phyloP scores from a whole-genome alignment of 1,140 invertebrate species.

The Pomacea maculata region DNA sequence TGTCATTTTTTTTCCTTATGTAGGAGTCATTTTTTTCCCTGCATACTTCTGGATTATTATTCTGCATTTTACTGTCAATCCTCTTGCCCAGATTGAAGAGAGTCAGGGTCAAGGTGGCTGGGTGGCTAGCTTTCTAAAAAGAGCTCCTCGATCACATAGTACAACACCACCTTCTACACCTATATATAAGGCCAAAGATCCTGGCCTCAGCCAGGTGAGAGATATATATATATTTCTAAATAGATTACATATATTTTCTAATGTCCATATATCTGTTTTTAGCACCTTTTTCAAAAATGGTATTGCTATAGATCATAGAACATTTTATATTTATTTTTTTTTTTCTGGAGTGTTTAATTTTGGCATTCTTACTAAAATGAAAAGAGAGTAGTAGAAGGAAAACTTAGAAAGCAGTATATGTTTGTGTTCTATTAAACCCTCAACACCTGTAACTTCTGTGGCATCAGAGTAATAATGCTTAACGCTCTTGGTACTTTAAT shows the following conservation, averaged over 20 bases:
- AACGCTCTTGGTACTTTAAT: neutral
- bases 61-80: neutral
- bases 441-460: too few relatives aligned
- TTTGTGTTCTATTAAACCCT: too few relatives aligned
- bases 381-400: too few relatives aligned
- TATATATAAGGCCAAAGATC: constrained; percentile 2
- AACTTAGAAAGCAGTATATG: too few relatives aligned
- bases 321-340: too few relatives aligned
- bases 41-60: neutral
- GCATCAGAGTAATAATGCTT: too few relatives aligned
- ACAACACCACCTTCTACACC: constrained; percentile 41
- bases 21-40: neutral
- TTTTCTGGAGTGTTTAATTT: too few relatives aligned
- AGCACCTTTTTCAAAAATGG: too few relatives aligned
- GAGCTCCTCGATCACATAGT: constrained; percentile 4
- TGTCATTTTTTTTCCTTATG: neutral
- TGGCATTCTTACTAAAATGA: too few relatives aligned
- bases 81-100: constrained; percentile 40
- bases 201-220: constrained; percentile 20
- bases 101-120: constrained; percentile 36
- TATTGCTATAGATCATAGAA: too few relatives aligned
- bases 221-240: neutral
- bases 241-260: too few relatives aligned
- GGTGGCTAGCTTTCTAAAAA: constrained; percentile 47
- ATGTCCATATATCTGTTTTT: too few relatives aligned